A percentile compares a stretch with the other conserved stretches of the same genome.
phyloP scores from a whole-genome alignment of 2,888 invertebrate species.

The Homarus gammarus region DNA sequence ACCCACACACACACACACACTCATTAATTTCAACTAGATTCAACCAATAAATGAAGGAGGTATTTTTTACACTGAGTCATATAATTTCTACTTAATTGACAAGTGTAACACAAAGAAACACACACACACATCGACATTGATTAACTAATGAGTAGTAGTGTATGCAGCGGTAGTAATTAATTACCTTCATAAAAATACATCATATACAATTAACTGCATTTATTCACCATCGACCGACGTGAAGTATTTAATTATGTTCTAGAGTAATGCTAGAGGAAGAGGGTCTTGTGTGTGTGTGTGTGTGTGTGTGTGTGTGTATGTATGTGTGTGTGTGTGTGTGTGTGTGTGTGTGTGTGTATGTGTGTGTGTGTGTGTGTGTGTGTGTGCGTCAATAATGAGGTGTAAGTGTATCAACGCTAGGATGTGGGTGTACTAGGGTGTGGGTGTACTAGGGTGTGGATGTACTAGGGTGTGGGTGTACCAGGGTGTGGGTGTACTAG shows the following conservation, averaged over 20 bases:
- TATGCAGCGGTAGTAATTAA: background rate
- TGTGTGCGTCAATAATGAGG: slow-evolving; percentile 10
- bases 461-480: background rate
- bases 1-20: no score
- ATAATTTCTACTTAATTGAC: no score
- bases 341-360: slow-evolving; percentile 11
- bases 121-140: background rate
- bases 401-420: no score
- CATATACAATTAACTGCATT: background rate
- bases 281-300: background rate
- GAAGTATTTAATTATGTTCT: no score
- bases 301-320: slow-evolving; percentile 3
- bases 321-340: background rate
- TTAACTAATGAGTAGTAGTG: background rate
- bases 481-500: background rate
- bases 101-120: background rate
- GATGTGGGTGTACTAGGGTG: no score
- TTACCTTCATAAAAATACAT: background rate
- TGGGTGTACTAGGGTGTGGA: no score
- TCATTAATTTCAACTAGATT: no score
- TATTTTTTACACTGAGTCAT: no score
- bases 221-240: background rate
- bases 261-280: no score
- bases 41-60: no score
- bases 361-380: background rate